Conservation (phyloP, 2,888 invertebrate genomes). For the Arctia plantaginis region DNA sequence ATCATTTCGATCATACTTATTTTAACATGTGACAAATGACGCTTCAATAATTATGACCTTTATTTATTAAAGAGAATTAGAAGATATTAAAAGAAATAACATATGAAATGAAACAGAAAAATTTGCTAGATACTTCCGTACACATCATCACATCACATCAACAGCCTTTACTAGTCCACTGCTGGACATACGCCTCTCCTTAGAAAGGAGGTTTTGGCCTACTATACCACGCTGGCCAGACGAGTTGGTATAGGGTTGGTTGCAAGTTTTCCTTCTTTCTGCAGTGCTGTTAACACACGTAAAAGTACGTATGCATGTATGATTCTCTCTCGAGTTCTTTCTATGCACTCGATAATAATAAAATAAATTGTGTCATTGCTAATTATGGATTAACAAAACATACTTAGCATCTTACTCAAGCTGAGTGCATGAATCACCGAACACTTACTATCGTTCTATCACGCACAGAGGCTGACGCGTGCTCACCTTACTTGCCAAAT, state of each 20-base stretch:
- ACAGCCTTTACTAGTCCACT: too few relatives aligned
- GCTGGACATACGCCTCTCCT: too few relatives aligned
- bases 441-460: conserved; percentile 34
- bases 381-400: conserved; percentile 9
- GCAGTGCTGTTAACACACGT: too few relatives aligned
- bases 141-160: too few relatives aligned
- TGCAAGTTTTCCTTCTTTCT: too few relatives aligned
- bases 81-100: not conserved
- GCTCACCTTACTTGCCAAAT: conserved; percentile 58
- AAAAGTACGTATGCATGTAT: too few relatives aligned
- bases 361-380: not conserved
- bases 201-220: too few relatives aligned
- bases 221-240: too few relatives aligned
- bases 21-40: not conserved
- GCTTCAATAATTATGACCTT: not conserved
- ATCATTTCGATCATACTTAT: conserved; percentile 4
- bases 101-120: not conserved
- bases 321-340: not conserved
- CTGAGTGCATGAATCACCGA: conserved; percentile 42
- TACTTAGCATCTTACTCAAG: conserved; percentile 27
- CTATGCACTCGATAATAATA: not conserved
- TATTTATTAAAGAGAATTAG: not conserved
- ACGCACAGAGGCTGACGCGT: conserved; percentile 30
- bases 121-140: not conserved
- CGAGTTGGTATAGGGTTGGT: too few relatives aligned